A percentile compares a stretch with the other conserved stretches of the same genome.
Evolutionary conservation across 2,797 vertebrate genomes (phyloP).

Genomic region (Lophotriccus pileatus): DNA sequence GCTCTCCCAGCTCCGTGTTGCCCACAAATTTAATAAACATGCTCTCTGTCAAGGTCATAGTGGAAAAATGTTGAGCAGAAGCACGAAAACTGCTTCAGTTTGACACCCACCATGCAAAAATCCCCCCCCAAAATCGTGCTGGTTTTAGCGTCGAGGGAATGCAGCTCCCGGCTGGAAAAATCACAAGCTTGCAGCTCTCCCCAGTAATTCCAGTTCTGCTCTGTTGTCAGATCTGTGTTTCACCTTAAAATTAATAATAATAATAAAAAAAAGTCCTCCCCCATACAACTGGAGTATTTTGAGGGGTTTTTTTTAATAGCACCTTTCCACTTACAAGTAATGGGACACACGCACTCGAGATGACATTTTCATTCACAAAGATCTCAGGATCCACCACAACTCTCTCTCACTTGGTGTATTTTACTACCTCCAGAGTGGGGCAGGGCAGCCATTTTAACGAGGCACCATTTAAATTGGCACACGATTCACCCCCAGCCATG

Average conservation of each 20-base stretch:
- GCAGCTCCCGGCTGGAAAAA: neutral
- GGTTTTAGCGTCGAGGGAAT: neutral
- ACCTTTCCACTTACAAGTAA: neutral
- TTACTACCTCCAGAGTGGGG: neutral
- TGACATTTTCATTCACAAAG: neutral
- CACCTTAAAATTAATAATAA: neutral
- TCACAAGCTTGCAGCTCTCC: neutral
- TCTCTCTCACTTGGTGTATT: neutral
- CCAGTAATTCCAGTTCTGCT: neutral
- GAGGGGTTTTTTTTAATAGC: neutral
- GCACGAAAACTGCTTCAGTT: rapidly evolving
- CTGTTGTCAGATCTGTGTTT: neutral
- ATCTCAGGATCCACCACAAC: neutral
- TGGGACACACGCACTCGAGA: neutral
- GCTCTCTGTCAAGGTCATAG: neutral
- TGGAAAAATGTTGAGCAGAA: neutral
- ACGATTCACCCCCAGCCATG: neutral
- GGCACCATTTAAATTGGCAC: neutral
- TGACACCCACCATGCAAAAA: neutral
- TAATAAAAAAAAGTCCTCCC: neutral
- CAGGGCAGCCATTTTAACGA: neutral
- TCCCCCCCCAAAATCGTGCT: neutral
- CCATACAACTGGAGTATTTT: neutral
- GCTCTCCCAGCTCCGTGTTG: neutral
- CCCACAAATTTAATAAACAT: neutral